Evolutionary conservation across 2,888 invertebrate genomes (phyloP).

Genomic region (Alsophila aescularia): DNA sequence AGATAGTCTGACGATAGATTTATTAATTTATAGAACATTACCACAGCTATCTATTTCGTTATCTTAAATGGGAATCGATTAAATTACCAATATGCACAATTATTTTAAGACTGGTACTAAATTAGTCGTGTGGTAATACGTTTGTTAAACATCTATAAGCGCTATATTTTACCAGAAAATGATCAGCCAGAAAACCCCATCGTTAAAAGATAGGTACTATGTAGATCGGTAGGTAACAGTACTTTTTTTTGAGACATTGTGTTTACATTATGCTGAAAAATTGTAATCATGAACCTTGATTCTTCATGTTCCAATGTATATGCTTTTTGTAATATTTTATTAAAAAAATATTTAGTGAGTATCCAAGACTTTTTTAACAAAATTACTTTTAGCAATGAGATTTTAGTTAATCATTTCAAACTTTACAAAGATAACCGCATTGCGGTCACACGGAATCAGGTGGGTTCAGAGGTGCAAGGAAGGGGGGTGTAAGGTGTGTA

Average conservation of each 20-base stretch:
- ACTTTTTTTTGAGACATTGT: too few relatives aligned
- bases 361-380: too few relatives aligned
- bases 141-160: background rate
- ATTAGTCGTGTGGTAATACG: background rate
- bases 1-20: slow-evolving; percentile 75
- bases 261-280: too few relatives aligned
- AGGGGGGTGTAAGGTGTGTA: slow-evolving; percentile 21
- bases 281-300: too few relatives aligned
- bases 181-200: too few relatives aligned
- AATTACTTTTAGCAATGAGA: too few relatives aligned
- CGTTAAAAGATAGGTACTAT: too few relatives aligned
- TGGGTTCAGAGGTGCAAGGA: slow-evolving; percentile 46
- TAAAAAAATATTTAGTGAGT: too few relatives aligned
- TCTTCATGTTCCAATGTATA: too few relatives aligned
- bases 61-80: slow-evolving; percentile 32
- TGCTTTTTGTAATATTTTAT: too few relatives aligned
- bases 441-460: slow-evolving; percentile 44
- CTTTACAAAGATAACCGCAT: slow-evolving; percentile 33
- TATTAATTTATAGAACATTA: slow-evolving; percentile 72
- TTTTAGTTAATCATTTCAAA: background rate
- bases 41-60: slow-evolving; percentile 48
- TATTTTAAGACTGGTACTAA: slow-evolving; percentile 15
- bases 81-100: slow-evolving; percentile 30
- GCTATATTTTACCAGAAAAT: too few relatives aligned
- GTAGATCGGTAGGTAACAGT: too few relatives aligned